Evolutionary conservation across 2,113 vertebrate genomes (phyloP).

Genomic region (Holacanthus passer): DNA sequence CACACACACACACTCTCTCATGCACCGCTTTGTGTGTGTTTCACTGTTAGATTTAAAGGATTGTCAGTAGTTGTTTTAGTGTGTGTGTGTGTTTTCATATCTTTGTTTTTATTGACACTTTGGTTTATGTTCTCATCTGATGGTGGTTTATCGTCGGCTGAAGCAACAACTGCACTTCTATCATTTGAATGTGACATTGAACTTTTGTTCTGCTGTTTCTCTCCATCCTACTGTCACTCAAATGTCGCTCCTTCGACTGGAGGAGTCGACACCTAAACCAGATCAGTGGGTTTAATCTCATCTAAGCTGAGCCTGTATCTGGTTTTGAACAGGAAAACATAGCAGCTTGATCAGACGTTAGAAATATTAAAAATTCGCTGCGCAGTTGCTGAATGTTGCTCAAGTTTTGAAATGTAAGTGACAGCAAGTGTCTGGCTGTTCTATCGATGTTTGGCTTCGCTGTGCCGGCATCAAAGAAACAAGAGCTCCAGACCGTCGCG

Average conservation of each 20-base stretch:
- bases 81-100: slow-evolving; percentile 1
- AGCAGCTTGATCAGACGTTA: neutral
- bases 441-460: neutral
- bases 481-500: neutral
- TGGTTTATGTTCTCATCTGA: neutral
- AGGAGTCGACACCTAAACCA: too few species aligned
- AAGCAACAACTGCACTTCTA: neutral
- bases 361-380: neutral
- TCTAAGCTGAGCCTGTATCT: neutral
- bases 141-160: neutral
- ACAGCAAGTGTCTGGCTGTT: neutral
- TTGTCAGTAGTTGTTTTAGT: neutral
- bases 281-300: too few species aligned
- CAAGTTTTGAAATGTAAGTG: neutral
- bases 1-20: slow-evolving; percentile 3
- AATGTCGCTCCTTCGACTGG: too few species aligned
- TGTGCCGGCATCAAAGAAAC: neutral
- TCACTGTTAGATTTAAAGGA: neutral
- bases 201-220: neutral
- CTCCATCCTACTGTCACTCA: neutral
- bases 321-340: neutral
- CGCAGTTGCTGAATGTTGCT: neutral
- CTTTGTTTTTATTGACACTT: neutral
- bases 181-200: neutral
- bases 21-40: neutral